Percentiles rank a stretch among this genome's conserved stretches.
Conservation (phyloP, 2,797 vertebrate species). For the Rhabdophis nuchalis region DNA sequence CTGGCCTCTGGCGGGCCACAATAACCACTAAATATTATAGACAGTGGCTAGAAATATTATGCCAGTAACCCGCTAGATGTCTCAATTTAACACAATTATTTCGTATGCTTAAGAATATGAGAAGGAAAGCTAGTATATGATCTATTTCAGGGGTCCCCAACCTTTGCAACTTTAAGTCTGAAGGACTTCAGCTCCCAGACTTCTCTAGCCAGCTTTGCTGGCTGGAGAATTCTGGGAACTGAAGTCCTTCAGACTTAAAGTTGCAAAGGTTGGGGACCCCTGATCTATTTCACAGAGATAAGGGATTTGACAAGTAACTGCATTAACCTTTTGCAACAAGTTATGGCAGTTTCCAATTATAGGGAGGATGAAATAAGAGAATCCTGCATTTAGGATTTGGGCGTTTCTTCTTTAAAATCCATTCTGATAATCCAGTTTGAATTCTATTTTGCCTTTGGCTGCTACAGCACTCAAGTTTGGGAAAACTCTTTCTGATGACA, state of each 20-base stretch:
- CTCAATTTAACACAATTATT: neutral
- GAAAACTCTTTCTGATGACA: neutral
- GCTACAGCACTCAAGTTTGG: neutral
- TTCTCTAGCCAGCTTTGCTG: too few relatives aligned
- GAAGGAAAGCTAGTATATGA: neutral
- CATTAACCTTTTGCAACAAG: neutral
- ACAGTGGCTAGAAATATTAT: neutral
- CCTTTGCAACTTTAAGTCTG: too few relatives aligned
- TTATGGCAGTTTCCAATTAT: neutral
- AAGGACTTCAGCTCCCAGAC: too few relatives aligned
- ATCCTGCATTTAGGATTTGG: neutral
- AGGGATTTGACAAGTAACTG: neutral
- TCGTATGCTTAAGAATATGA: neutral
- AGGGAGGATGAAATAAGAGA: neutral
- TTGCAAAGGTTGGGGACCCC: too few relatives aligned
- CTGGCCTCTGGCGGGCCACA: too few relatives aligned
- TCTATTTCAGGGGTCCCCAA: too few relatives aligned
- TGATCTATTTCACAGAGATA: neutral
- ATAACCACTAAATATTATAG: neutral
- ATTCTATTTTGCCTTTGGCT: neutral
- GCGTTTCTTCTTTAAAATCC: neutral
- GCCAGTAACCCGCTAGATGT: neutral
- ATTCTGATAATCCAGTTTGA: neutral
- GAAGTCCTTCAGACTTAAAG: too few relatives aligned
- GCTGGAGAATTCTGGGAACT: too few relatives aligned